Conservation (phyloP, 1,140 invertebrate genomes). For the Drosophila serrata region DNA sequence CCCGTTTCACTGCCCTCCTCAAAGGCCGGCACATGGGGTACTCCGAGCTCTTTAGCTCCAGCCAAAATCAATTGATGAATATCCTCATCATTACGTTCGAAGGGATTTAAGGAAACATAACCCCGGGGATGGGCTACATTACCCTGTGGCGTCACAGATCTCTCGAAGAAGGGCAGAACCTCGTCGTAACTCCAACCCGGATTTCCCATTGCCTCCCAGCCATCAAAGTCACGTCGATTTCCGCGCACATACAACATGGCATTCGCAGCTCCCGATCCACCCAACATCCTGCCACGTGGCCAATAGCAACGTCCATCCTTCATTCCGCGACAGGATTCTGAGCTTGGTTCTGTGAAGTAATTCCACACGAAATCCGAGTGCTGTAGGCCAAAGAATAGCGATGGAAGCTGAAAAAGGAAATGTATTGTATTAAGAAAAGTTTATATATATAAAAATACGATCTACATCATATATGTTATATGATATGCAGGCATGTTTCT, state of each 20-base stretch:
- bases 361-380: constrained; percentile 88
- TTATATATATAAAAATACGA: too few species aligned
- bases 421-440: too few species aligned
- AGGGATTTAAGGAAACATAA: constrained; percentile 47
- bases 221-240: constrained; percentile 80
- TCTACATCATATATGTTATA: too few species aligned
- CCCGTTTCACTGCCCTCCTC: constrained; percentile 86
- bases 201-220: constrained; percentile 88
- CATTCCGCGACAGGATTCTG: constrained; percentile 86
- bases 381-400: constrained; percentile 86
- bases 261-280: constrained; percentile 92
- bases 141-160: constrained; percentile 79
- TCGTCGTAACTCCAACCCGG: constrained; percentile 72
- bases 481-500: too few species aligned
- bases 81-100: constrained; percentile 74
- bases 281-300: constrained; percentile 90
- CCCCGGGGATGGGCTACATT: constrained; percentile 81
- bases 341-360: constrained; percentile 88
- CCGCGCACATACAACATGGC: constrained; percentile 88
- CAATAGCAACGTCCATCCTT: constrained; percentile 87
- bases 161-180: constrained; percentile 71
- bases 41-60: constrained; percentile 48
- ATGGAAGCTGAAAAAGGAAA: constrained; percentile 86
- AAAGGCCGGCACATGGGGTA: constrained; percentile 42
- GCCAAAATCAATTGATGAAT: constrained; percentile 52